Percentiles rank a stretch among this genome's conserved stretches.
These are phyloP conservation scores for Lutjanus erythropterus DNA, from an alignment of 2,113 vertebrate species.

Conservation along the genomic window DNA sequence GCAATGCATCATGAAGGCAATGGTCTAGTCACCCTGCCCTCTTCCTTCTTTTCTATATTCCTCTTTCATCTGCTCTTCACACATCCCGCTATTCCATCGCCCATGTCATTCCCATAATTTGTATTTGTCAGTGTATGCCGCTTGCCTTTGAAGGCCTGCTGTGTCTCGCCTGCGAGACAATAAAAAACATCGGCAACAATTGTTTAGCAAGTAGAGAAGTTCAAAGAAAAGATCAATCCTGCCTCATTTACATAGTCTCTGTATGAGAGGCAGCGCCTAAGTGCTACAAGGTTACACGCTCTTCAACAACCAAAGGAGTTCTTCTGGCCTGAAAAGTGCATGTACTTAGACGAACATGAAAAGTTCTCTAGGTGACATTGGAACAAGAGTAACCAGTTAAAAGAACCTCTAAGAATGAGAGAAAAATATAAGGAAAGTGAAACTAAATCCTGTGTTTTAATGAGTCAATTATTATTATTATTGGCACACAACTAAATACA, in stretches of 20 bases:
- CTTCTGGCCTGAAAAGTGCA: slow-evolving; percentile 2
- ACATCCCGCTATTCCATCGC: slow-evolving; percentile 46
- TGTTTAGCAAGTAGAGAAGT: slow-evolving; percentile 48
- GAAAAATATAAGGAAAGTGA: neutral
- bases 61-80: slow-evolving; percentile 59
- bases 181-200: slow-evolving; percentile 52
- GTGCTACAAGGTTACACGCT: slow-evolving; percentile 42
- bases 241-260: slow-evolving; percentile 41
- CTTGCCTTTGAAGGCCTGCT: slow-evolving; percentile 45
- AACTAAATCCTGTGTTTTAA: slow-evolving; percentile 12
- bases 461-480: slow-evolving; percentile 2
- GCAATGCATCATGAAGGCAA: slow-evolving; percentile 74
- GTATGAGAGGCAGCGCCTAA: slow-evolving; percentile 38
- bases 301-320: slow-evolving; percentile 22
- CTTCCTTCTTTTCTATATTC: slow-evolving; percentile 40
- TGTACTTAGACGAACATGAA: neutral
- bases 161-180: slow-evolving; percentile 53
- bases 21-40: slow-evolving; percentile 51
- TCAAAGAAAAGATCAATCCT: slow-evolving; percentile 59
- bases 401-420: neutral
- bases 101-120: slow-evolving; percentile 66
- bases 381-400: neutral
- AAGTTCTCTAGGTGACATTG: slow-evolving; percentile 1
- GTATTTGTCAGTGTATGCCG: slow-evolving; percentile 63
- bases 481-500: slow-evolving; percentile 19